Evolutionary conservation across 2,888 invertebrate species (phyloP).

Genomic region (Polia nebulosa): DNA sequence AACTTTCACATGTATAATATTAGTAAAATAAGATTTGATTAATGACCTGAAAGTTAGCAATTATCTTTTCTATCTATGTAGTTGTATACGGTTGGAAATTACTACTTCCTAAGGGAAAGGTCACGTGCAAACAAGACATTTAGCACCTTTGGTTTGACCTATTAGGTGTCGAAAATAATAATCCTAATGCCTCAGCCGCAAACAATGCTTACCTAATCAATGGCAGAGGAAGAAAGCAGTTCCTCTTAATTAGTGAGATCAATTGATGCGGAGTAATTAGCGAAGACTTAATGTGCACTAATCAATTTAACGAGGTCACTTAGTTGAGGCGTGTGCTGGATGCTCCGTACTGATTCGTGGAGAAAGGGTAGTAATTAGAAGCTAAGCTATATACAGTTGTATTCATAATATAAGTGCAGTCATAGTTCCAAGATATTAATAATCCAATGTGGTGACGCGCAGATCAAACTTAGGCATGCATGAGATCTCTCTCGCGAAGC

Average conservation of each 20-base stretch:
- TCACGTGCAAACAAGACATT: too few species aligned
- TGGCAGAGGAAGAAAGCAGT: slow-evolving; percentile 16
- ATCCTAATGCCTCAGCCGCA: background rate
- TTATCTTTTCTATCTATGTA: too few species aligned
- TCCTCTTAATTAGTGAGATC: slow-evolving; percentile 41
- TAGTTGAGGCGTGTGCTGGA: background rate
- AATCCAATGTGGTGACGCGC: too few species aligned
- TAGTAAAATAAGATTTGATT: too few species aligned
- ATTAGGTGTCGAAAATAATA: too few species aligned
- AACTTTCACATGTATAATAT: too few species aligned
- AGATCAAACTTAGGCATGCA: too few species aligned
- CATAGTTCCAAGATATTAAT: background rate
- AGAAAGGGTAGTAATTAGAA: background rate
- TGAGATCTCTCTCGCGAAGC: too few species aligned
- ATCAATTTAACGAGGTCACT: slow-evolving; percentile 42
- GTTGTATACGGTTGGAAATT: too few species aligned
- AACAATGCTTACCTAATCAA: slow-evolving; percentile 30
- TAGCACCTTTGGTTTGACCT: too few species aligned
- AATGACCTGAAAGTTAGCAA: too few species aligned
- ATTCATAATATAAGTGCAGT: background rate
- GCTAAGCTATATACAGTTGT: background rate
- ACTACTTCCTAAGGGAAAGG: too few species aligned
- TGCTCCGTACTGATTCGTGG: background rate
- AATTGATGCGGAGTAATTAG: slow-evolving; percentile 41
- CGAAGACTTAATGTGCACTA: slow-evolving; percentile 23